Conservation (phyloP, 2,113 vertebrate species). For the Regulus satrapa region DNA sequence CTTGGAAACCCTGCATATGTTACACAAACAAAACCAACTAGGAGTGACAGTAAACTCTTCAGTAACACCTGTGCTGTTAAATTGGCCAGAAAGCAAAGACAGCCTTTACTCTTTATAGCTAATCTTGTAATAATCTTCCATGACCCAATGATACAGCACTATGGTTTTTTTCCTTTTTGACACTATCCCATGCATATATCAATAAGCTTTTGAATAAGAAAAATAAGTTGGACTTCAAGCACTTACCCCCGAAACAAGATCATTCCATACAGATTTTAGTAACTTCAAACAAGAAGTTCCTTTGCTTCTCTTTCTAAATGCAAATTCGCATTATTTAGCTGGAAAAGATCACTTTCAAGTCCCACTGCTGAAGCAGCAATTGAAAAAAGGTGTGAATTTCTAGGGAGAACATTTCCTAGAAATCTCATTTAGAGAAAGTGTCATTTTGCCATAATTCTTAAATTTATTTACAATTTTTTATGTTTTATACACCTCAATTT, state of each 20-base stretch:
- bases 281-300: not conserved
- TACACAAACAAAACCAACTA: not conserved
- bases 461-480: constrained; percentile 66
- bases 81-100: not conserved
- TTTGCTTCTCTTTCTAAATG: not conserved
- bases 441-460: not conserved
- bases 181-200: not conserved
- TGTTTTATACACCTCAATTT: constrained; percentile 62
- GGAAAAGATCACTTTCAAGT: not conserved
- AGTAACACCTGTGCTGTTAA: not conserved
- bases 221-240: not conserved
- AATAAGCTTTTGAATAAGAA: not conserved
- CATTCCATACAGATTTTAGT: not conserved
- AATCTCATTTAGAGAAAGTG: not conserved
- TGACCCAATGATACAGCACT: not conserved
- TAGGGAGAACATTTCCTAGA: not conserved
- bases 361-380: not conserved
- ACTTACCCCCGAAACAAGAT: not conserved
- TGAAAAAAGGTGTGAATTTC: not conserved
- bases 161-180: not conserved
- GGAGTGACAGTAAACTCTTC: not conserved
- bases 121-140: not conserved
- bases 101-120: not conserved
- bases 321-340: not conserved
- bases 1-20: not conserved